These are phyloP conservation scores for Dryobates pubescens DNA, from an alignment of 2,797 vertebrate genomes.

Conservation along the genomic window DNA sequence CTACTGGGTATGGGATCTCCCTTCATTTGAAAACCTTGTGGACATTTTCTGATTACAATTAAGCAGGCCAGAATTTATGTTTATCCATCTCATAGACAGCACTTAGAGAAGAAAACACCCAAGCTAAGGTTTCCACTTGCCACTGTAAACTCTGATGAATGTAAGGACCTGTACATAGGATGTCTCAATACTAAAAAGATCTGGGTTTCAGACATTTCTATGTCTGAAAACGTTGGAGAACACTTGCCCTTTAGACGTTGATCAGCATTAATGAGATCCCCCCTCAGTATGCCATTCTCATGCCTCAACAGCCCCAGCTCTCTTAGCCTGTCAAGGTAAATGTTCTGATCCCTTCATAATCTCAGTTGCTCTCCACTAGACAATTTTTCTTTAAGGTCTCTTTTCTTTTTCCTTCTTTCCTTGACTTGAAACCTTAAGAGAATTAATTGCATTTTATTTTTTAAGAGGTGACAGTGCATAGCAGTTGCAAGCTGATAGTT, in stretches of 20 bases:
- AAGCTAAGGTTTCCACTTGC: neutral
- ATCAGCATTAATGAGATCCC: too few species aligned
- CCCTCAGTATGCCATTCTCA: too few species aligned
- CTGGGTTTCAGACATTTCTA: neutral
- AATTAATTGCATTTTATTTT: neutral
- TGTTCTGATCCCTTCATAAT: too few species aligned
- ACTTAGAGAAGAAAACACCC: neutral
- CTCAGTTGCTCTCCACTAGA: too few species aligned
- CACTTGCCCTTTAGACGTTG: too few species aligned
- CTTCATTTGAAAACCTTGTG: neutral
- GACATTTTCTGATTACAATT: neutral
- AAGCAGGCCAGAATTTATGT: neutral
- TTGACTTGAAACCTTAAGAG: neutral
- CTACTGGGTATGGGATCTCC: neutral
- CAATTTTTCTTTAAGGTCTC: neutral
- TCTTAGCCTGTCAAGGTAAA: too few species aligned
- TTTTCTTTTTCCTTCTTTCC: neutral
- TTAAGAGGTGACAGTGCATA: neutral
- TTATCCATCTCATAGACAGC: neutral
- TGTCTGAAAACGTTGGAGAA: neutral
- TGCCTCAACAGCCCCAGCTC: too few species aligned
- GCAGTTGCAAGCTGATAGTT: neutral
- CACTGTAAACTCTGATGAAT: neutral
- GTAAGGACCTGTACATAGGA: neutral
- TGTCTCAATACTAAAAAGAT: neutral